These are phyloP conservation scores for Tragelaphus strepsiceros DNA, from an alignment of 2,113 vertebrate genomes.

Conservation along the genomic window DNA sequence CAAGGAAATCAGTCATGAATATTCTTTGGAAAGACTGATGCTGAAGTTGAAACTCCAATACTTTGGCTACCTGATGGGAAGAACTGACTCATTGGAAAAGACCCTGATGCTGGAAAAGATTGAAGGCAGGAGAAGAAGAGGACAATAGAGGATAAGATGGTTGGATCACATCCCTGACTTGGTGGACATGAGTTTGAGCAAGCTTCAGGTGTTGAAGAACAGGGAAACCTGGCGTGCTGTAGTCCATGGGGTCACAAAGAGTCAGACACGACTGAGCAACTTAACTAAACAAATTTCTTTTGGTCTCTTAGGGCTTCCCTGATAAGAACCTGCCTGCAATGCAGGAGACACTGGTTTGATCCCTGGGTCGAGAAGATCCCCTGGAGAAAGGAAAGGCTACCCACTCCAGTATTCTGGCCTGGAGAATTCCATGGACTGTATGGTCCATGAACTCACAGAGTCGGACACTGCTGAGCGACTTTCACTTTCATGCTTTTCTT, in stretches of 20 bases:
- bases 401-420: not conserved
- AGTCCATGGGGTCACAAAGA: not conserved
- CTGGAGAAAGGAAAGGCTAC: not conserved
- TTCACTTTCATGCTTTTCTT: not conserved
- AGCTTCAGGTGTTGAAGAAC: not conserved
- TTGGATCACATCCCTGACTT: not conserved
- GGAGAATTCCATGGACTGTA: not conserved
- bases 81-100: not conserved
- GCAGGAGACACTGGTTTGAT: not conserved
- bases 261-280: not conserved
- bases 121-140: not conserved
- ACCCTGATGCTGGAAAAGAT: not conserved
- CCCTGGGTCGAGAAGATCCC: not conserved
- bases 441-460: not conserved
- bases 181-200: not conserved
- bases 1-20: not conserved
- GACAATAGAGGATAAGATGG: not conserved
- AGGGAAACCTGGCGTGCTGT: rapidly evolving
- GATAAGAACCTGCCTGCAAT: not conserved
- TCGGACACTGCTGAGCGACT: not conserved
- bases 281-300: not conserved
- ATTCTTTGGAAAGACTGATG: not conserved
- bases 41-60: not conserved
- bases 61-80: not conserved
- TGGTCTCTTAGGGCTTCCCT: not conserved